phyloP scores from a whole-genome alignment of 2,113 vertebrate species.

The Rhinolophus sinicus region DNA sequence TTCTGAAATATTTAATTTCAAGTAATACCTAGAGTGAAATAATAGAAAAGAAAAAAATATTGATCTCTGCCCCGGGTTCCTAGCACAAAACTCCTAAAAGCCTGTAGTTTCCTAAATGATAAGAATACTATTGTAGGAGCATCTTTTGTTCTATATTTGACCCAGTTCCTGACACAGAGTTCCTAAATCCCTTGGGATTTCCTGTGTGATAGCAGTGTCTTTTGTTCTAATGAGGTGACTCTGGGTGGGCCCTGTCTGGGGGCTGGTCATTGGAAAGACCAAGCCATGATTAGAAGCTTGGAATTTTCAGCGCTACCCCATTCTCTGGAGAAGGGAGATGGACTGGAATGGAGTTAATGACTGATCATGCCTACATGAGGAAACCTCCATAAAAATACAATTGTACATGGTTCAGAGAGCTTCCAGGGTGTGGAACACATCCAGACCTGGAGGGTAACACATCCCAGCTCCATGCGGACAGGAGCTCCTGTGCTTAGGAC shows the following conservation, averaged over 20 bases:
- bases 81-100: neutral
- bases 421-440: no score
- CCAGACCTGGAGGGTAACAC: neutral
- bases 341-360: neutral
- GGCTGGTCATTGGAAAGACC: neutral
- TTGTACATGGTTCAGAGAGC: neutral
- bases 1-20: constrained; percentile 7
- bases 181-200: neutral
- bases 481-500: neutral
- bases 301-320: neutral
- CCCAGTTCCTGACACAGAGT: neutral
- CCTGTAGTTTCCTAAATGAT: neutral
- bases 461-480: neutral
- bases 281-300: neutral
- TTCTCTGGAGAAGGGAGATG: neutral
- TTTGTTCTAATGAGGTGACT: neutral
- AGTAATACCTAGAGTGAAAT: neutral
- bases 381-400: neutral
- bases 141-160: neutral
- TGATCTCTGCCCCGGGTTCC: neutral
- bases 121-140: neutral
- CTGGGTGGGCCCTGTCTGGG: neutral
- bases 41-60: neutral
- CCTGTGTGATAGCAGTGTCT: neutral
- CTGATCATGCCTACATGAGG: neutral